Percentiles rank a stretch among this genome's conserved stretches.
Conservation (phyloP, 2,113 vertebrate species). For the Amphiprion percula region DNA sequence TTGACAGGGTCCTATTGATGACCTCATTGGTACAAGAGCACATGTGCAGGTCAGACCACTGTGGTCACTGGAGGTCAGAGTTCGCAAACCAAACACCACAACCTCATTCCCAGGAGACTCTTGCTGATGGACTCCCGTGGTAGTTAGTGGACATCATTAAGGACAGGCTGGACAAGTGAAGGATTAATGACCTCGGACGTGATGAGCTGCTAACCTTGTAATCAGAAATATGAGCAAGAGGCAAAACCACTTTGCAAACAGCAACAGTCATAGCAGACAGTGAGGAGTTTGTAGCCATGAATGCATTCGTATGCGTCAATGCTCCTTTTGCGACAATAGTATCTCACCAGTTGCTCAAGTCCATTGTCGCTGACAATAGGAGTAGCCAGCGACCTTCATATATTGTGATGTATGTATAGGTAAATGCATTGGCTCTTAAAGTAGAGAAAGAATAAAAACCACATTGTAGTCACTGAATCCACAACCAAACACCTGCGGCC, state of each 20-base stretch:
- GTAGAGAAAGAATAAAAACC: constrained; percentile 25
- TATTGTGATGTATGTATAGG: background rate
- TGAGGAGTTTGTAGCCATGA: background rate
- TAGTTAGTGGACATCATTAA: constrained; percentile 72
- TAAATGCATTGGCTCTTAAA: constrained; percentile 17
- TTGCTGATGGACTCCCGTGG: constrained; percentile 61
- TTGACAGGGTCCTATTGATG: constrained; percentile 68
- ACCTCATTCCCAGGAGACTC: constrained; percentile 78
- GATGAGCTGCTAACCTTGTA: constrained; percentile 5
- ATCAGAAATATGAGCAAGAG: constrained; percentile 3
- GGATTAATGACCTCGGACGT: constrained; percentile 36
- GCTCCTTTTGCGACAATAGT: background rate
- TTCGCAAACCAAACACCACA: constrained; percentile 57
- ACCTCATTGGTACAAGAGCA: constrained; percentile 65
- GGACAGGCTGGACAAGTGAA: constrained; percentile 41
- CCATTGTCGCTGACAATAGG: constrained; percentile 3
- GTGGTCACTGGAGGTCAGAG: constrained; percentile 74
- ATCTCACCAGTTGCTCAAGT: constrained; percentile 2
- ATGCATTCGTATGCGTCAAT: constrained; percentile 1
- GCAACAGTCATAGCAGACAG: background rate
- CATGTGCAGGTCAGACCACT: constrained; percentile 70
- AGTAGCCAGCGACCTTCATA: constrained; percentile 9
- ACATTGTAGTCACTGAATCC: constrained; percentile 25
- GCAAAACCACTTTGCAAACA: background rate
- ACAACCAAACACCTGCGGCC: constrained; percentile 12